phyloP scores from a whole-genome alignment of 2,113 vertebrate species.

The Mobula birostris region DNA sequence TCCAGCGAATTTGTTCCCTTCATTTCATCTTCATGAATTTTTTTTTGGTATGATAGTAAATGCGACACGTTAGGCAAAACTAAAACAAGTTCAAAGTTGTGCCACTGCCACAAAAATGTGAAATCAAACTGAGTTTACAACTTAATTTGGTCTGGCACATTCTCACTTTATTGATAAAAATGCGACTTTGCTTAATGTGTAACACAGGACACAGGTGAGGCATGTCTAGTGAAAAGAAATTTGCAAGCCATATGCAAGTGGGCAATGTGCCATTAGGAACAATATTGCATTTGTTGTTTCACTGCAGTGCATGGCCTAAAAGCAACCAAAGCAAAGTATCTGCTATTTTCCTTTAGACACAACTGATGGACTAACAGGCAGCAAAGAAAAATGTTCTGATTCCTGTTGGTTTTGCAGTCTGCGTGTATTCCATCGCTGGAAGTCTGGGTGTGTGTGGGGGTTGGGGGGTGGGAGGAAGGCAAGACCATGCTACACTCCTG shows the following conservation, averaged over 20 bases:
- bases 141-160: background rate
- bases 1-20: background rate
- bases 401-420: slow-evolving; percentile 19
- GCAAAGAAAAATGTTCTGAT: background rate
- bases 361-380: slow-evolving; percentile 21
- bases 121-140: background rate
- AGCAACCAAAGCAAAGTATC: background rate
- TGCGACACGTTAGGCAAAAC: too few relatives aligned
- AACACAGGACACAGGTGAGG: background rate
- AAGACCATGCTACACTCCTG: slow-evolving; percentile 4
- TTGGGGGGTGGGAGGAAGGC: background rate
- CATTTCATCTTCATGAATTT: background rate
- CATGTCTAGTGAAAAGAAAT: background rate
- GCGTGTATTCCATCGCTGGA: background rate
- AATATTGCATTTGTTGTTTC: background rate
- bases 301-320: background rate
- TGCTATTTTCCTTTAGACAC: background rate
- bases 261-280: background rate
- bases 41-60: background rate
- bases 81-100: background rate
- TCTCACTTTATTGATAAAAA: background rate
- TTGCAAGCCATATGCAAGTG: background rate
- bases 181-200: background rate
- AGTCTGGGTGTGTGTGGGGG: slow-evolving; percentile 19
- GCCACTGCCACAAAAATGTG: background rate